Base-by-base conservation (phyloP, 1,140 invertebrate genomes). In the Phthorimaea operculella region DNA sequence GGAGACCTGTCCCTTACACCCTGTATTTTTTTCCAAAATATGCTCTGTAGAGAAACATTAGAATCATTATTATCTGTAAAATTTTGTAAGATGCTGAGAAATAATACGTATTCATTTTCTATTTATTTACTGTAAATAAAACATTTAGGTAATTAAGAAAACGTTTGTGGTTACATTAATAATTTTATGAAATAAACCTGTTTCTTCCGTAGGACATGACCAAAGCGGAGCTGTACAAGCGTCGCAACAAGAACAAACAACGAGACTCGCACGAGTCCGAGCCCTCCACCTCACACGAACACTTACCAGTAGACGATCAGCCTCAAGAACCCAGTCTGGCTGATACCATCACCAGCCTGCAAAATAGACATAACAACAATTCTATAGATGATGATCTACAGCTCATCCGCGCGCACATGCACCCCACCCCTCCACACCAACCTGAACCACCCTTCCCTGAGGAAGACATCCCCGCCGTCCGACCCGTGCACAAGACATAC, bases 401-500 rank as follows among this genome's bases (percentile, higher is more conserved):
- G 55, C 67, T 84, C 16, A 84, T 84, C 48, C 76, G 72, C 42
- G 78, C 81, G 0, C 77, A 81, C 42, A 84, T 76, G 5, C 63
- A 66, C 34, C 72, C 76, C 45, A 82, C 79, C 8, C 81, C 79
- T 71, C 2, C 21, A 6, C 2, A 28, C 21, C 0, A 52, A 42
- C 12, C 60, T 0, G 73, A 76, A 50, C 74, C 76, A 0, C 63
- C n/a, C 14, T 76, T 68, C 52, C 66, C 70, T 0, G 73, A 77
- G 16, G 76, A 83, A n/a, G 81, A 83, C 17, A 59, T 81, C 28
- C 78, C 78, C 1, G 56, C 74, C 0, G 74, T 84, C 14, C 81
- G 81, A 62, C 79, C 81, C 0, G 81, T 85, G 0, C 74, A 83
- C n/a, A 85, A 79, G 52, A 85, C 81, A 0, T 83, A 85, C 54